Conservation (phyloP, 2,797 vertebrate genomes). For the Zalophus californianus region DNA sequence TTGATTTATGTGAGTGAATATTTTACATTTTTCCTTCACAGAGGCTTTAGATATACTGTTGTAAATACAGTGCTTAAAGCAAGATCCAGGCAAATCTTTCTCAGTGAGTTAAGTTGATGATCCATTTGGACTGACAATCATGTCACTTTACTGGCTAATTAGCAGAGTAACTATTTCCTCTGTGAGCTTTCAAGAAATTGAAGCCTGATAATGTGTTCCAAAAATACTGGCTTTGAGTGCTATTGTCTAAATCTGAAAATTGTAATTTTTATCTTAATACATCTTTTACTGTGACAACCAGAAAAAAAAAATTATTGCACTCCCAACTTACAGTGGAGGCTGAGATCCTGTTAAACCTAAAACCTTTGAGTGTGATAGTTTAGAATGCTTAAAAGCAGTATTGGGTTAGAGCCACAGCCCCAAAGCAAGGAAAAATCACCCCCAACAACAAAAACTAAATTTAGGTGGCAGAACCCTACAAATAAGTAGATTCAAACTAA, state of each 20-base stretch:
- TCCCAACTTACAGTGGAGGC: not conserved
- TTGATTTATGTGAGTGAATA: constrained; percentile 18
- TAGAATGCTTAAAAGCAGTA: constrained; percentile 16
- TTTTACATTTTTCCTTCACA: not conserved
- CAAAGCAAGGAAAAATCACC: not conserved
- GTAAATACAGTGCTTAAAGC: not conserved
- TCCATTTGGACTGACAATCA: not conserved
- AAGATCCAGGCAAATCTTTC: constrained; percentile 34
- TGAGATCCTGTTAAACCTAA: constrained; percentile 23
- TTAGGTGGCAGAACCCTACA: constrained; percentile 4
- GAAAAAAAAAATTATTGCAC: not conserved
- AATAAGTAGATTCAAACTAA: constrained; percentile 23
- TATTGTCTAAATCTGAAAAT: constrained; percentile 29
- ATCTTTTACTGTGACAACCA: not conserved
- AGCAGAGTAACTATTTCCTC: constrained; percentile 6
- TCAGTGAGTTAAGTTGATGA: constrained; percentile 15
- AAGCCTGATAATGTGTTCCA: not conserved
- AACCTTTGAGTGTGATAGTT: not conserved
- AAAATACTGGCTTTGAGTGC: not conserved
- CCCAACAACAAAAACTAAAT: not conserved
- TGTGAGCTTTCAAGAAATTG: not conserved
- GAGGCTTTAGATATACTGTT: not conserved
- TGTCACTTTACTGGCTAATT: constrained; percentile 30
- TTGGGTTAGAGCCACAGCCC: not conserved
- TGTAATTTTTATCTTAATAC: not conserved